These are phyloP conservation scores for Drosophila ercepeae DNA, from an alignment of 1,140 invertebrate species.

Conservation along the genomic window DNA sequence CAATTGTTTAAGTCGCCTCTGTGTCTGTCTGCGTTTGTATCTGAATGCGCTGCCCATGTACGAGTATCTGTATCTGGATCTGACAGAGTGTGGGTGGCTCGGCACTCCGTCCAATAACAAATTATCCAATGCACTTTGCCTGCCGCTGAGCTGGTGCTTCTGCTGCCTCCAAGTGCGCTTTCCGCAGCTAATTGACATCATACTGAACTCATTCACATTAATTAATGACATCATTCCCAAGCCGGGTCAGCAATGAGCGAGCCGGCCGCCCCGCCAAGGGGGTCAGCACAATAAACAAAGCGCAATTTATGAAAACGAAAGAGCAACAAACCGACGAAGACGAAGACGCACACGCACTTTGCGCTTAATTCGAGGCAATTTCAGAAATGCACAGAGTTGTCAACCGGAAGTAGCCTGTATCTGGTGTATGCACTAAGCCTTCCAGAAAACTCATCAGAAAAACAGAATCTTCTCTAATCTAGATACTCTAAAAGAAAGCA, in stretches of 20 bases:
- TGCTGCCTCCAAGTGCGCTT: slow-evolving; percentile 64
- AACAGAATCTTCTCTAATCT: not conserved
- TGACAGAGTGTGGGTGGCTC: slow-evolving; percentile 34
- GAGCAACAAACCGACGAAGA: slow-evolving; percentile 35
- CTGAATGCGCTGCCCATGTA: slow-evolving; percentile 9
- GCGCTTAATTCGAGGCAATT: slow-evolving; percentile 71
- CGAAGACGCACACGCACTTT: slow-evolving; percentile 58
- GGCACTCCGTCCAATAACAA: slow-evolving; percentile 47
- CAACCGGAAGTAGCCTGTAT: slow-evolving; percentile 36
- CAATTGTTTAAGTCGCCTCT: slow-evolving; percentile 37
- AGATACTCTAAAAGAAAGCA: not conserved
- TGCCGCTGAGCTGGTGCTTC: slow-evolving; percentile 18
- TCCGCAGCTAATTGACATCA: slow-evolving; percentile 82
- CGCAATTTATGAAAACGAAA: slow-evolving; percentile 55
- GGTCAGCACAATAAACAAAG: slow-evolving; percentile 47
- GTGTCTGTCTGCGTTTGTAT: slow-evolving; percentile 10
- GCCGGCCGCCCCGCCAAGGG: not conserved
- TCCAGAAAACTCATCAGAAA: not conserved
- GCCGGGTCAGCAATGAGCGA: slow-evolving; percentile 42
- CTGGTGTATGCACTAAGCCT: not conserved
- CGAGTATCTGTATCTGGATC: not conserved
- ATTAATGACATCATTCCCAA: slow-evolving; percentile 80
- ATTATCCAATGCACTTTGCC: slow-evolving; percentile 53
- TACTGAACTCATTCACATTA: slow-evolving; percentile 83
- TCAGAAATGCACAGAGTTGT: slow-evolving; percentile 42